Conservation (phyloP, 1,140 invertebrate genomes). For the Drosophila albomicans region DNA sequence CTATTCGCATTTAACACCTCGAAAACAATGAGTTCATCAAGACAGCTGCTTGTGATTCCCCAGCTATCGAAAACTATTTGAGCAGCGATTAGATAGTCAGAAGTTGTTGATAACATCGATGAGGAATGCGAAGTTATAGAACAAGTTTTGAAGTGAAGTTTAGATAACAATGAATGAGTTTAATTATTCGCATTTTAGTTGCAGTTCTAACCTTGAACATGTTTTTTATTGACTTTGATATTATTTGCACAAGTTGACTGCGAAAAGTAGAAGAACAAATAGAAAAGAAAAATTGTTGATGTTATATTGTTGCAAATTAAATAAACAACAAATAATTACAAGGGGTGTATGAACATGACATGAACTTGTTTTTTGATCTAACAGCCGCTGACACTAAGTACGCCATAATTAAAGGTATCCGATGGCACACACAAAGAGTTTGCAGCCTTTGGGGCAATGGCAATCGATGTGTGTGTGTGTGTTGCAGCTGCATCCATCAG, state of each 20-base stretch:
- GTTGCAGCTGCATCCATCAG: slow-evolving; percentile 53
- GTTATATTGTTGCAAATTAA: slow-evolving; percentile 53
- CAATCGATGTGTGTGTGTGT: background rate
- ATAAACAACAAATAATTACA: slow-evolving; percentile 76
- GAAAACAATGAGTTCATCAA: slow-evolving; percentile 34
- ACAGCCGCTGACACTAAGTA: slow-evolving; percentile 74
- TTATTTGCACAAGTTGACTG: slow-evolving; percentile 70
- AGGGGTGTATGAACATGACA: slow-evolving; percentile 44
- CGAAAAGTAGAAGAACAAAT: slow-evolving; percentile 55
- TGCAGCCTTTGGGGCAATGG: background rate
- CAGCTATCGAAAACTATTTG: slow-evolving; percentile 16
- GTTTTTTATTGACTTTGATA: slow-evolving; percentile 41
- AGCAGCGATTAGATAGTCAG: slow-evolving; percentile 22
- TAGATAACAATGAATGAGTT: background rate
- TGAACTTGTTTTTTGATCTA: slow-evolving; percentile 40
- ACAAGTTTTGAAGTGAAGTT: slow-evolving; percentile 2
- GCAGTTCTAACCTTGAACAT: slow-evolving; percentile 28
- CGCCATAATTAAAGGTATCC: slow-evolving; percentile 72
- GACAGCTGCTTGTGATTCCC: slow-evolving; percentile 15
- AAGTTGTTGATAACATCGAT: background rate
- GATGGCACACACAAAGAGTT: slow-evolving; percentile 9
- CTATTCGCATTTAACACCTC: slow-evolving; percentile 7
- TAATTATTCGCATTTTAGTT: background rate
- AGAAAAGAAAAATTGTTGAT: background rate
- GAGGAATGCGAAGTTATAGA: background rate